phyloP scores from a whole-genome alignment of 2,888 invertebrate species.

The Andrena minutula region DNA sequence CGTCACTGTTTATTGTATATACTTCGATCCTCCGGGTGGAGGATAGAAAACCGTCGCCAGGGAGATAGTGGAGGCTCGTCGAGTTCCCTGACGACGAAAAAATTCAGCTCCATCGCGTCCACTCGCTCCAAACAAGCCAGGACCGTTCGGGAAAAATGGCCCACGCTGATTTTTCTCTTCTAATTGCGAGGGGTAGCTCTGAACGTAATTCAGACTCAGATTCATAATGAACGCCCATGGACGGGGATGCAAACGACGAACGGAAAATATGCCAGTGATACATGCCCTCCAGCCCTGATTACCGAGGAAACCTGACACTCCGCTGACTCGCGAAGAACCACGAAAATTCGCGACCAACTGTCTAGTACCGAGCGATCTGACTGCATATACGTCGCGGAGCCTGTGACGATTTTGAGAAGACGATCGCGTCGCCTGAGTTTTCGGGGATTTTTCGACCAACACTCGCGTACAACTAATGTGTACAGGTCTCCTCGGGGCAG shows the following conservation, averaged over 20 bases:
- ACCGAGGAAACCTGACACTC: constrained; percentile 1
- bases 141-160: constrained; percentile 20
- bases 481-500: constrained; percentile 44
- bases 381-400: neutral
- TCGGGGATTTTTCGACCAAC: constrained; percentile 37
- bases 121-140: constrained; percentile 14
- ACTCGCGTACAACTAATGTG: constrained; percentile 35
- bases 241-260: constrained; percentile 19
- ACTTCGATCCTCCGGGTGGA: neutral
- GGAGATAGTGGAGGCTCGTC: neutral
- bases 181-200: constrained; percentile 17
- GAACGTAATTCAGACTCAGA: constrained; percentile 17
- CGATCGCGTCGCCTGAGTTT: neutral
- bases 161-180: constrained; percentile 13
- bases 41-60: too few relatives aligned
- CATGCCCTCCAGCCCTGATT: constrained; percentile 1
- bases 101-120: constrained; percentile 1
- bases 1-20: neutral
- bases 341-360: constrained; percentile 19
- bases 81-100: constrained; percentile 14
- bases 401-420: neutral
- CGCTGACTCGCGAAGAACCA: neutral
- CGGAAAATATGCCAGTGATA: constrained; percentile 13
- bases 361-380: neutral
- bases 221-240: constrained; percentile 6